These are phyloP conservation scores for Tichodroma muraria DNA, from an alignment of 2,113 vertebrate genomes.

Conservation along the genomic window DNA sequence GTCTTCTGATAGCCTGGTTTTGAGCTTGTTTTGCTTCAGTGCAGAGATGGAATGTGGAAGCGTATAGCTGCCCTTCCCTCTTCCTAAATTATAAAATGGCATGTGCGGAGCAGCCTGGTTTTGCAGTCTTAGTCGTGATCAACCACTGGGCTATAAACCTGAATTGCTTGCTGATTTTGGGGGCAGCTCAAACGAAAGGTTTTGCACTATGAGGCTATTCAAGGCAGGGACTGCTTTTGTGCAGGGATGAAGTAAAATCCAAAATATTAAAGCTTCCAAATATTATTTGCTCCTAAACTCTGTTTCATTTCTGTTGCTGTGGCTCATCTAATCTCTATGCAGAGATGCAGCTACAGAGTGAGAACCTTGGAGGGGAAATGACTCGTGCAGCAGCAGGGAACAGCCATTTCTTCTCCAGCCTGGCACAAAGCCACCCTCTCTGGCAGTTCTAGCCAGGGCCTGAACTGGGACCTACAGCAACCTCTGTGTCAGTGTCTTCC, in stretches of 20 bases:
- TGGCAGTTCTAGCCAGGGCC: not conserved
- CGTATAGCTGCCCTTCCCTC: not conserved
- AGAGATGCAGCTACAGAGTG: not conserved
- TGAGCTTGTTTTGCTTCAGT: not conserved
- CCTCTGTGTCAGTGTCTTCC: not conserved
- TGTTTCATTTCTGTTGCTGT: not conserved
- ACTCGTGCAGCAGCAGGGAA: not conserved
- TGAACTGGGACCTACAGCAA: not conserved
- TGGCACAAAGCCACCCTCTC: not conserved
- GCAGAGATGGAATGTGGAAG: not conserved
- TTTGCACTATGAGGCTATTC: not conserved
- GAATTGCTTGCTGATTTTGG: not conserved
- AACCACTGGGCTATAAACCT: not conserved
- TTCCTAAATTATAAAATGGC: not conserved
- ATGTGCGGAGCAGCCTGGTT: not conserved
- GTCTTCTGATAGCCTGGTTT: not conserved
- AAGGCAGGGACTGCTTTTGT: not conserved
- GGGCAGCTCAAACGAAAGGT: not conserved
- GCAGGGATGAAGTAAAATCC: not conserved
- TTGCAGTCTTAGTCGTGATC: not conserved
- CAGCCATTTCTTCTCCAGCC: accelerated
- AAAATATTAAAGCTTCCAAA: not conserved
- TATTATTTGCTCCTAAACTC: not conserved
- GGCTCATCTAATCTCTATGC: not conserved
- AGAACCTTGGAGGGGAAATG: not conserved